Base-by-base conservation (phyloP, 2,888 invertebrate genomes). In the Junonia oenone region DNA sequence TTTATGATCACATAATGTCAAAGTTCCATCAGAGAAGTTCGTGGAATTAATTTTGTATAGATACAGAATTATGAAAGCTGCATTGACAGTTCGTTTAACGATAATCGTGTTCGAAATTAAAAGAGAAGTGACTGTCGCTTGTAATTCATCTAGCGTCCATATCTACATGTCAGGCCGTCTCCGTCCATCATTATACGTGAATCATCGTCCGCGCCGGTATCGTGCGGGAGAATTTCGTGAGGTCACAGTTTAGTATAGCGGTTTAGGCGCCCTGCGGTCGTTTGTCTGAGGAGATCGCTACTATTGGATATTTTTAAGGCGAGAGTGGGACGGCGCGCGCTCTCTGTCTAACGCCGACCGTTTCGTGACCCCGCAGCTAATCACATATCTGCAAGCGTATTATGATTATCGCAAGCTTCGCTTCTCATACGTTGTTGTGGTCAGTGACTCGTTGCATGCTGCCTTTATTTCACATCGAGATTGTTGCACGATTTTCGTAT, bases 161-260 rank as follows among this genome's bases (percentile, higher is more conserved):
- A 81, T 77, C 78, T 72, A 72, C 75, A 75, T 76, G 81, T 81
- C 81, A 78, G 79, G 61, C 65, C 63, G 67, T 80, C 80, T 79
- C 68, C 63, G 68, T 81, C 81, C 81, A 71, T 86, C 83, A 85
- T 87, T 86, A 83, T 71, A 81, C 75, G 78, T 86, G 87, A 88
- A 83, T 87, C 88, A 87, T 78, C 79, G 73, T 68, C 73, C 55
- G 49, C 49, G 57, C 51, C 48, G 66, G 79, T 82, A 85, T 82
- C 85, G 85, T 84, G 85, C 83, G 65, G 68, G 79, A 81, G 85
- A 81, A 87, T 89, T 89, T 89, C 88, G 89, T 88, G 88, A 88
- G 89, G 89, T 89, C 88, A 88, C 85, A 89, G 89, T 87, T 87
- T 88, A 87, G 78, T 87, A 82, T 89, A 88, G 88, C 89, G 89